phyloP scores from a whole-genome alignment of 64 coral and sea anemone genomes.

The Hydrozoanthus tunicans region DNA sequence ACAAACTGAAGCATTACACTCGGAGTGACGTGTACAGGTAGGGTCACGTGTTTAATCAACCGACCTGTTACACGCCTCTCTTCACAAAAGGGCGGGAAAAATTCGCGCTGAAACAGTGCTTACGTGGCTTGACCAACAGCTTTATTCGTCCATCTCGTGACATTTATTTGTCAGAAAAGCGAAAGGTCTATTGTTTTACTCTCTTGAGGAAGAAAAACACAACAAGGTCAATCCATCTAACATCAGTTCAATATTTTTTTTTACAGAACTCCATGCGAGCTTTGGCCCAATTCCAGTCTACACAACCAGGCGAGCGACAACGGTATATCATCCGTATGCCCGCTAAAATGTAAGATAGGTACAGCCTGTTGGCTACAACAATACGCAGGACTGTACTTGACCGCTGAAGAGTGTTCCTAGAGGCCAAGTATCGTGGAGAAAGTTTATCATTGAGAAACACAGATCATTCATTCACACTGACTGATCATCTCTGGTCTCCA shows the following conservation, averaged over 20 bases:
- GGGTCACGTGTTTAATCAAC: too few relatives aligned
- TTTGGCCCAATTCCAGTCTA: slow-evolving; percentile 62
- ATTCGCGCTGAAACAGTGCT: too few relatives aligned
- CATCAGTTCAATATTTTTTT: background rate
- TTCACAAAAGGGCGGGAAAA: too few relatives aligned
- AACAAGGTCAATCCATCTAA: background rate
- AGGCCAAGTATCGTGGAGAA: background rate
- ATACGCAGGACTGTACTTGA: background rate
- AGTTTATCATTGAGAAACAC: background rate
- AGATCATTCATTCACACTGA: background rate
- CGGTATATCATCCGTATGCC: slow-evolving; percentile 66
- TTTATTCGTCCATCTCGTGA: too few relatives aligned
- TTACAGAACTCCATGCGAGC: slow-evolving; percentile 50
- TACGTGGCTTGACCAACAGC: too few relatives aligned
- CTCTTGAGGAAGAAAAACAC: background rate
- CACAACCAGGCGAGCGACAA: slow-evolving; percentile 38
- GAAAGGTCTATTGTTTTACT: background rate
- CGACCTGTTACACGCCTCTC: too few relatives aligned
- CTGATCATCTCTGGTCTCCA: background rate
- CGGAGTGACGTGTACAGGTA: too few relatives aligned
- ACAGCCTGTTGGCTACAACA: background rate
- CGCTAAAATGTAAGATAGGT: slow-evolving; percentile 52
- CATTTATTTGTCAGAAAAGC: too few relatives aligned
- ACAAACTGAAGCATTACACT: too few relatives aligned
- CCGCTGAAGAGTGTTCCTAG: slow-evolving; percentile 4